A percentile compares a stretch with the other conserved stretches of the same genome.
phyloP scores from a whole-genome alignment of 23 tunicate species.

The Phallusia fumigata region DNA sequence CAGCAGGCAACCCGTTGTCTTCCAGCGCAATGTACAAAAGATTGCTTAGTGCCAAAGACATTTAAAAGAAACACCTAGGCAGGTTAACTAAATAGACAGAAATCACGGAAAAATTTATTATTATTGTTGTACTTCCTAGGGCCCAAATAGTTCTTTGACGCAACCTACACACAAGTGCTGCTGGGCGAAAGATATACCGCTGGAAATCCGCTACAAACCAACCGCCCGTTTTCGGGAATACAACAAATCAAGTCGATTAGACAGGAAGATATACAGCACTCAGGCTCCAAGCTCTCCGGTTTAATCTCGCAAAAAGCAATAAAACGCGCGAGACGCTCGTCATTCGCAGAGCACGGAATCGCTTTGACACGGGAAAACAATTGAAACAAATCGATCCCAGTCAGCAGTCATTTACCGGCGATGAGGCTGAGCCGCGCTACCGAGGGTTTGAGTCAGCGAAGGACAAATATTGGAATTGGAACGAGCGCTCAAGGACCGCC shows the following conservation, averaged over 20 bases:
- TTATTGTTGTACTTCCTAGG: no score
- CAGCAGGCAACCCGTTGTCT: no score
- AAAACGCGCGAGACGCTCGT: slow-evolving; percentile 5
- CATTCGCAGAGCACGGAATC: not conserved
- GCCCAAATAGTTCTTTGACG: no score
- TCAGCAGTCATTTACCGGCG: not conserved
- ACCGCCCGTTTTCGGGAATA: no score
- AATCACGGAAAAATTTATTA: no score
- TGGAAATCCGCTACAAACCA: no score
- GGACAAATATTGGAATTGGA: slow-evolving; percentile 10
- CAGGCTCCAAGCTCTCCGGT: not conserved
- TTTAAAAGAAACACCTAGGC: no score
- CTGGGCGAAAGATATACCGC: no score
- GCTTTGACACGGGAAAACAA: not conserved
- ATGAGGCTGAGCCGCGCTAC: not conserved
- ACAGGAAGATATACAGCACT: not conserved
- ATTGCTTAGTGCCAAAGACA: no score
- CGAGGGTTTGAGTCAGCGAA: not conserved
- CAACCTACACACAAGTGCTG: no score
- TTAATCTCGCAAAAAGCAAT: slow-evolving; percentile 12
- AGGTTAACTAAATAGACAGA: no score
- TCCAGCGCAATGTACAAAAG: no score
- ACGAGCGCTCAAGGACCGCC: slow-evolving; percentile 6
- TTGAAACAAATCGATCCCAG: not conserved
- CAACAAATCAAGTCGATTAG: not conserved